Evolutionary conservation across 1,140 invertebrate species (phyloP), one percentile per base, ranked within the genome.

Genomic region (Orussus abietinus): DNA sequence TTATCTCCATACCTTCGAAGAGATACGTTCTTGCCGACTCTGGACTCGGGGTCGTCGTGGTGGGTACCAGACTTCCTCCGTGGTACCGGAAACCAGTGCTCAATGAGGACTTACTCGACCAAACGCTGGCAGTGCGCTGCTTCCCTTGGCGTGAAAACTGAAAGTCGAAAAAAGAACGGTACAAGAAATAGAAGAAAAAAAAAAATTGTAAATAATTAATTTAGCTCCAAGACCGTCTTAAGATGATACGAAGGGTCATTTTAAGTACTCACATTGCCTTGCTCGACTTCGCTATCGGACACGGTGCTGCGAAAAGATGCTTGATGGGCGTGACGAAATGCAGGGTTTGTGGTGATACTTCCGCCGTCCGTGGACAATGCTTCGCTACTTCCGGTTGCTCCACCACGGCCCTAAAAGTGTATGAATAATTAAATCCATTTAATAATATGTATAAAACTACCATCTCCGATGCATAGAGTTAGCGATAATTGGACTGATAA

Each of bases 201-300:
- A 20, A 42, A 1, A n/a, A 21, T 34, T 28, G 18, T 11, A 17
- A 36, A 19, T n/a, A 28, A 26, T 36, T n/a, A n/a, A n/a, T n/a
- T n/a, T n/a, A n/a, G n/a, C n/a, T n/a, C n/a, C n/a, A n/a, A n/a
- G n/a, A 13, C 12, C 10, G 29, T 36, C 15, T 43, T 21, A 21
- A 22, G 18, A 9, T 30, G 18, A 42, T 11, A 33, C 22, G 22
- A n/a, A 38, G 14, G 3, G 10, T 26, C 19, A 18, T 14, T 7
- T 32, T 7, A 12, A 22, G 30, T 60, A 82, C 85, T 86, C 80
- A 91, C 89, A 78, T 87, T 88, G 67, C 85, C 80, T 63, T 83
- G 84, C 74, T 92, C 88, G 60, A 91, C 82, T 77, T 96, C 93
- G 61, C 89, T 93, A 74, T 96, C 93, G 49, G 92, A 95, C 47